These are phyloP conservation scores for Actinemys pallida DNA, from an alignment of 2,113 vertebrate genomes.

Conservation along the genomic window DNA sequence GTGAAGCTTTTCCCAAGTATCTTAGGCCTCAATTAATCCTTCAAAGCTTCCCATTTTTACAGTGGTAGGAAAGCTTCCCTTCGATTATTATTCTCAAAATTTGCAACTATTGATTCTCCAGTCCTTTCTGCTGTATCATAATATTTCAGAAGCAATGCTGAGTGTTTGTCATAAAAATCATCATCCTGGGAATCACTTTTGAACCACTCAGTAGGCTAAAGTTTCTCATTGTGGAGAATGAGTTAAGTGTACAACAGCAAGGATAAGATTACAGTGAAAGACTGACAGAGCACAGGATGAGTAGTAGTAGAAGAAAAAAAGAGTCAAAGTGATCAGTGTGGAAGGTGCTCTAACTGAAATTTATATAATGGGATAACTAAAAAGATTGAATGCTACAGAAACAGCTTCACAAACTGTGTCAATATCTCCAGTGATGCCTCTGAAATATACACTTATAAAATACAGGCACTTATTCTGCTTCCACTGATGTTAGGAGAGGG, in stretches of 20 bases:
- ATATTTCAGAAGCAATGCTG: neutral
- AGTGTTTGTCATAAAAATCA: neutral
- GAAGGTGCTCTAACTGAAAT: neutral
- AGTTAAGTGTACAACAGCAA: neutral
- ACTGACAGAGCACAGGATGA: accelerated
- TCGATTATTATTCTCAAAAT: neutral
- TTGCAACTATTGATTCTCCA: neutral
- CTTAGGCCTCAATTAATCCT: neutral
- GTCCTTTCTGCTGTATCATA: neutral
- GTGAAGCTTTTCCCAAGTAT: neutral
- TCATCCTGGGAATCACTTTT: neutral
- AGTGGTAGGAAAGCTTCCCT: neutral
- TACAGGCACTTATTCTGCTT: neutral
- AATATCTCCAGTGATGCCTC: neutral
- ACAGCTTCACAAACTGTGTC: neutral
- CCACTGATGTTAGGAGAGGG: neutral
- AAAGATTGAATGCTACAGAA: neutral
- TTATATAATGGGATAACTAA: neutral
- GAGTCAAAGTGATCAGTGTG: neutral
- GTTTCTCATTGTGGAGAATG: neutral
- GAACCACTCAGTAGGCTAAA: neutral
- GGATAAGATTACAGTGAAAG: neutral
- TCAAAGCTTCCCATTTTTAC: neutral
- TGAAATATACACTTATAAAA: neutral
- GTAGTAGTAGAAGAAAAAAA: neutral